Evolutionary conservation across 2,888 invertebrate genomes (phyloP), one percentile per base, ranked within the genome.

Genomic region (Limulus polyphemus): DNA sequence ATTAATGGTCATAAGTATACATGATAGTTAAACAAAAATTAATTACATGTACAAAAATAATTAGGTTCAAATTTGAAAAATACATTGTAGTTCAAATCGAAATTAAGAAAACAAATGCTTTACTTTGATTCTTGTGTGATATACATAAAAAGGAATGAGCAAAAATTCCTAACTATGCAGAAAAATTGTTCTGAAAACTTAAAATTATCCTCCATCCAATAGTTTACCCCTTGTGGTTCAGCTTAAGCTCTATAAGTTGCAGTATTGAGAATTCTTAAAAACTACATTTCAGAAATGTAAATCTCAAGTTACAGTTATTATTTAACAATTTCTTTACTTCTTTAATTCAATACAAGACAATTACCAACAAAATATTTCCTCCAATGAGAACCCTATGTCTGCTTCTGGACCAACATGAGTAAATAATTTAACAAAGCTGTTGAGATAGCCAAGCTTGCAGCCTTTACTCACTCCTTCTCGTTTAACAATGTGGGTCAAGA

Each of bases 301-400:
- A 56, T 11, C 51, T 48, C 47, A 58, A 55, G 46, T 10, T 47
- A 10, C n/a, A 48, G 17, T 59, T 51, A 47, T 58, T 11, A 48
- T 11, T 48, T n/a, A 49, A 5, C 2, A 49, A 57, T 49, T 11
- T 12, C 16, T 13, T 13, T 49, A 48, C 14, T 14, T 48, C n/a
- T 32, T 10, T 48, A 47, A n/a, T 47, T 11, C 49, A 47, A 14
- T 49, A 57, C 14, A 48, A 46, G 46, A 57, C 47, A 75, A 79
- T 79, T 78, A 90, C 90, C 89, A 90, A 72, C 83, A 83, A 69
- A 89, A 84, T 71, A 94, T 81, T 76, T 94, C 90, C 77, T 88
- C 87, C 65, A 83, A 80, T 69, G 83, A 82, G 74, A 87, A 87
- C 57, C 87, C 87, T 71, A 88, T 80, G 70, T 82, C 80, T 67